phyloP scores from a whole-genome alignment of 2,888 invertebrate species.

The Galerucella nymphaeae region DNA sequence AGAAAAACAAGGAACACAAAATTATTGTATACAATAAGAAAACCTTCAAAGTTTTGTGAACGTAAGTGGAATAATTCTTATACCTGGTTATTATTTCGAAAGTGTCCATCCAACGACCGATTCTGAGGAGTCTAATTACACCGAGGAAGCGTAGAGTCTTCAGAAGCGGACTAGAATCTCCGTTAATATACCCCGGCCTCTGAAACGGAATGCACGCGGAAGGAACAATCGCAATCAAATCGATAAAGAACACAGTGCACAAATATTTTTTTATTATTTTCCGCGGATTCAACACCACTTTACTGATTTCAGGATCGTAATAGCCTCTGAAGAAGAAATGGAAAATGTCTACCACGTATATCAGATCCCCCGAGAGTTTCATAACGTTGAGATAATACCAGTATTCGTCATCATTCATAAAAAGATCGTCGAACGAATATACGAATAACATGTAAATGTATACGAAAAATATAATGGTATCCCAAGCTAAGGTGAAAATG shows the following conservation, averaged over 20 bases:
- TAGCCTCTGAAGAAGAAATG: constrained; percentile 22
- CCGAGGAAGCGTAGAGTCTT: not conserved
- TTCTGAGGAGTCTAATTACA: constrained; percentile 25
- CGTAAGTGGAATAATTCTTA: constrained; percentile 21
- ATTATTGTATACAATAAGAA: constrained; percentile 12
- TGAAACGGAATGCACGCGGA: not conserved
- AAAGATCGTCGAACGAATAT: constrained; percentile 5
- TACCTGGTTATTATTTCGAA: constrained; percentile 18
- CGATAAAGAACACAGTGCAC: constrained; percentile 1
- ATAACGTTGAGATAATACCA: constrained; percentile 9
- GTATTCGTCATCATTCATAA: not conserved
- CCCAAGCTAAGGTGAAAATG: constrained; percentile 12
- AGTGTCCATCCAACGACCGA: constrained; percentile 21
- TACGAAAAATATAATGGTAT: constrained; percentile 2
- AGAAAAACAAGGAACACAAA: constrained; percentile 5
- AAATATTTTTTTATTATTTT: constrained; percentile 9
- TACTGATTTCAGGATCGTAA: not conserved
- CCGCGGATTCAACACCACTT: not conserved
- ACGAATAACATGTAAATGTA: constrained; percentile 19
- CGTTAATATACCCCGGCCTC: not conserved
- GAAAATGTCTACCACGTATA: constrained; percentile 6
- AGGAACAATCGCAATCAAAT: constrained; percentile 13
- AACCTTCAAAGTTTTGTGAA: constrained; percentile 18
- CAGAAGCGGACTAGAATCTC: not conserved
- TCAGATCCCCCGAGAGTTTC: not conserved